A percentile compares a stretch with the other conserved stretches of the same genome.
These are phyloP conservation scores for Poecilia wingei DNA, from an alignment of 2,797 vertebrate genomes.

Conservation along the genomic window DNA sequence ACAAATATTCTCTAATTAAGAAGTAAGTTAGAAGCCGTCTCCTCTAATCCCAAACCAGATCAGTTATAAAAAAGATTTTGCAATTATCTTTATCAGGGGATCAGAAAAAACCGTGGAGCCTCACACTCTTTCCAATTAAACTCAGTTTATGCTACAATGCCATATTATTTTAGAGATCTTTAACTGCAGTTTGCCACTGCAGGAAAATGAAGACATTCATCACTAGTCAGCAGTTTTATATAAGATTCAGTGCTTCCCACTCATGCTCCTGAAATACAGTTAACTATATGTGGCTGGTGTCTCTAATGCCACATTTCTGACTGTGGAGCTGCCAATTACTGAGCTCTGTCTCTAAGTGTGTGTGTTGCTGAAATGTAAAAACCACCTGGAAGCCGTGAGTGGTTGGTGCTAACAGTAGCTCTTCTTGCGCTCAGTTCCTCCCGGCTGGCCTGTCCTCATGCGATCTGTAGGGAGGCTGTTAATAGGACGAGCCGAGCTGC, in stretches of 20 bases:
- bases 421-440: background rate
- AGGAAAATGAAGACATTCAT: background rate
- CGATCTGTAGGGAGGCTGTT: background rate
- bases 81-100: background rate
- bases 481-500: background rate
- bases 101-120: background rate
- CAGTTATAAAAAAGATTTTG: background rate
- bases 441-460: background rate
- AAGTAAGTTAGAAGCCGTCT: background rate
- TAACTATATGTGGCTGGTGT: background rate
- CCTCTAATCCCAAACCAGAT: background rate
- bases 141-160: background rate
- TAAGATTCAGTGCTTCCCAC: background rate
- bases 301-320: background rate
- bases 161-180: background rate
- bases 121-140: background rate
- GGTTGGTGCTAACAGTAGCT: background rate
- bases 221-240: background rate
- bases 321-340: conserved; percentile 2
- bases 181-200: background rate
- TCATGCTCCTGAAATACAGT: background rate
- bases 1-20: background rate
- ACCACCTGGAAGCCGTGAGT: background rate
- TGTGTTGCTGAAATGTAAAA: conserved; percentile 1
- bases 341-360: background rate